These are phyloP conservation scores for Jordanella pulchra DNA, from an alignment of 2,797 vertebrate species.

Conservation along the genomic window DNA sequence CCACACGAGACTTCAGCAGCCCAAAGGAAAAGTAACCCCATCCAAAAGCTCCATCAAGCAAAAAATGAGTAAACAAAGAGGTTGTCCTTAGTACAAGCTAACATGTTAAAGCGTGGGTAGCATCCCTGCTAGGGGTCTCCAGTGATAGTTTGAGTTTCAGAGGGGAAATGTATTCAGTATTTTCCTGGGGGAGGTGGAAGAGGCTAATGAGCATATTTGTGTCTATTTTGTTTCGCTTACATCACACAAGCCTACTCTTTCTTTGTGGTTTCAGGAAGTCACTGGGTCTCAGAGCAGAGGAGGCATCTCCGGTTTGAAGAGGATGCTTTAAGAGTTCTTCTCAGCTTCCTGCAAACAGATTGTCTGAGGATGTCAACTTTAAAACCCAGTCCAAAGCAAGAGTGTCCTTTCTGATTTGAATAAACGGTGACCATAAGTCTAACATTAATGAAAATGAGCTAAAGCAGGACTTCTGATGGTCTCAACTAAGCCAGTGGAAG, in stretches of 20 bases:
- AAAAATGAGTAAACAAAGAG: slow-evolving; percentile 33
- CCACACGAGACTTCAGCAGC: slow-evolving; percentile 65
- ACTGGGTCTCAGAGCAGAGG: slow-evolving; percentile 45
- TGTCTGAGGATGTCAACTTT: slow-evolving; percentile 8
- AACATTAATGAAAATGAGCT: neutral
- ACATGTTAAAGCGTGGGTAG: slow-evolving; percentile 59
- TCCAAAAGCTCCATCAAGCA: slow-evolving; percentile 49
- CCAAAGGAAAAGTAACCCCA: slow-evolving; percentile 65
- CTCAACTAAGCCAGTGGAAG: neutral
- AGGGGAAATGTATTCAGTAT: slow-evolving; percentile 20
- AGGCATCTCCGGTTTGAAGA: slow-evolving; percentile 25
- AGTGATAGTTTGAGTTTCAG: slow-evolving; percentile 15
- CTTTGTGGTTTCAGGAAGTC: slow-evolving; percentile 47
- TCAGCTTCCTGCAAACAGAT: slow-evolving; percentile 29
- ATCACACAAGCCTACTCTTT: slow-evolving; percentile 57
- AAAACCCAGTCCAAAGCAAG: neutral
- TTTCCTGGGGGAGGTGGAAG: slow-evolving; percentile 8
- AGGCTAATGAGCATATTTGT: slow-evolving; percentile 44
- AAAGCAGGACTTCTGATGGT: slow-evolving; percentile 1
- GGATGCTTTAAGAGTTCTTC: slow-evolving; percentile 33
- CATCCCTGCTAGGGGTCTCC: slow-evolving; percentile 62
- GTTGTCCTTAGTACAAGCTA: slow-evolving; percentile 48
- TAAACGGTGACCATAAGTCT: neutral
- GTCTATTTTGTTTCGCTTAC: slow-evolving; percentile 50
- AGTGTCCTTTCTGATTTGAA: neutral